Percentiles rank a stretch among this genome's conserved stretches.
Conservation (phyloP, 2,113 vertebrate genomes). For the Bostrychus sinensis region DNA sequence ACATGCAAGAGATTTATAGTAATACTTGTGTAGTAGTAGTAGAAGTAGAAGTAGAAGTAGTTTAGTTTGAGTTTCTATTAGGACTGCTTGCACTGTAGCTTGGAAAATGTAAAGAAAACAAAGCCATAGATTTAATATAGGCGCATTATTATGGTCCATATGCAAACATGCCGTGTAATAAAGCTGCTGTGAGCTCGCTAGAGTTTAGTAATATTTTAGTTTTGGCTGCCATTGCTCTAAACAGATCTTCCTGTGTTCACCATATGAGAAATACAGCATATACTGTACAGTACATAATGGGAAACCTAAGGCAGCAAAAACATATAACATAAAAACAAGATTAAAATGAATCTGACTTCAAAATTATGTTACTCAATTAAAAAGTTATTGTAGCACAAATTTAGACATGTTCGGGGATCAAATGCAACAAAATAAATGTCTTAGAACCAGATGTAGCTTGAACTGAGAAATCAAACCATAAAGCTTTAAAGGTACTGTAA, state of each 20-base stretch:
- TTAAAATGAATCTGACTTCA: no score
- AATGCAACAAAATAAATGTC: no score
- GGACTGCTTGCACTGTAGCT: not conserved
- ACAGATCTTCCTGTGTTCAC: not conserved
- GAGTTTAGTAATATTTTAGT: not conserved
- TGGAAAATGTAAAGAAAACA: not conserved
- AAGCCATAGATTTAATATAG: not conserved
- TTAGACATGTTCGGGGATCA: no score
- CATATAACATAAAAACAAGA: not conserved
- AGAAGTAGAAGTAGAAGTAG: no score
- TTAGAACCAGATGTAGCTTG: no score
- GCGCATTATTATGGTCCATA: not conserved
- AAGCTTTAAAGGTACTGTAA: no score
- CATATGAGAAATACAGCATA: not conserved
- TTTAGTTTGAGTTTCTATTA: not conserved
- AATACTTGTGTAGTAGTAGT: no score
- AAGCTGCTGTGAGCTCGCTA: not conserved
- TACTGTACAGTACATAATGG: no score
- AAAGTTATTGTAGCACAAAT: no score
- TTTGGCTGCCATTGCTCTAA: not conserved
- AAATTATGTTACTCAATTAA: no score
- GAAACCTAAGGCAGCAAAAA: not conserved
- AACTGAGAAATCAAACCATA: no score
- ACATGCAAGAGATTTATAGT: no score
- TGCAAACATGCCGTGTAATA: conserved; percentile 7